Evolutionary conservation across 2,113 vertebrate species (phyloP), one percentile per base, ranked within the genome.

Genomic region (Sapayoa aenigma): DNA sequence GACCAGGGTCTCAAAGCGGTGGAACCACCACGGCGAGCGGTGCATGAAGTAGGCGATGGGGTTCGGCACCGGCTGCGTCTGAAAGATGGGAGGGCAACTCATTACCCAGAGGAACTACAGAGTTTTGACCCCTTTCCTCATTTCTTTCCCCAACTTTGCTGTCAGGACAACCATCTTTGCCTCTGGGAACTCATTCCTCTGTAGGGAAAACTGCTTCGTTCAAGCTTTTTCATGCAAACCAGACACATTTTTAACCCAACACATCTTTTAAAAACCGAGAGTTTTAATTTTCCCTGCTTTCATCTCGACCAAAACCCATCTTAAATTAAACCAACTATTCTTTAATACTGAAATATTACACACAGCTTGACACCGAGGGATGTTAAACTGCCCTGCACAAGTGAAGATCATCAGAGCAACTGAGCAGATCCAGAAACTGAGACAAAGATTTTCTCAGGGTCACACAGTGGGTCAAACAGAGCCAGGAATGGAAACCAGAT

Each of bases 41-140:
- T 99, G 99, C 98, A 99, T 96, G 98, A 98, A 99, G 97, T 99
- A 99, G 13, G 99, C 98, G 44, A 98, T 31, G 9, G 99, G 98
- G 97, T 97, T 99, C 73, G 99, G 99, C 94, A 99, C 98, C 0
- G 99, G 99, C 97, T 99, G 99, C 0, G 99, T 99, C 99, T 99
- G 98, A 5, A 96, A 82, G 19, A 12, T 0, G 47, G 12, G 50
- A 46, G 6, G 0, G 12, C 25, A 56, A 33, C 18, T 28, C 14
- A 8, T 10, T 28, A 2, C 0, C 0, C 2, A 3, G 9, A 7
- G 18, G 12, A 72, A 9, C 39, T 20, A 8, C 25, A 8, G 46
- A 63, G 14, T 47, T 67, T 19, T 30, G 55, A 35, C 22, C 11
- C 41, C 9, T 14, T 37, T n/a, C 31, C 33, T 24, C 6, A 4